These are phyloP conservation scores for Ditula angustiorana DNA, from an alignment of 2,888 invertebrate species.

Conservation along the genomic window DNA sequence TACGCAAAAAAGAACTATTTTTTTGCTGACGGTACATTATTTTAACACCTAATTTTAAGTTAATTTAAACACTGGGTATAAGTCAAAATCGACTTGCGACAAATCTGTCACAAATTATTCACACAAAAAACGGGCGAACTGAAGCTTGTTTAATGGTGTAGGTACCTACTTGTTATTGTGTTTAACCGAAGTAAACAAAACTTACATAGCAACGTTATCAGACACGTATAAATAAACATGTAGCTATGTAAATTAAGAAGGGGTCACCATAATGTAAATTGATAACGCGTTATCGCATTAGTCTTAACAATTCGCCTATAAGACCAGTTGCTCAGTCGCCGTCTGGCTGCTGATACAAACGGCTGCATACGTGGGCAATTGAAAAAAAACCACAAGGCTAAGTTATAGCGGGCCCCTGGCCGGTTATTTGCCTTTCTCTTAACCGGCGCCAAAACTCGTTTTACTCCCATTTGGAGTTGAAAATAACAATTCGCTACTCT, in stretches of 20 bases:
- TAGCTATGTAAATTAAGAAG: conserved; percentile 44
- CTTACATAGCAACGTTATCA: conserved; percentile 4
- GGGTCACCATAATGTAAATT: conserved; percentile 47
- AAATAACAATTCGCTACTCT: conserved; percentile 45
- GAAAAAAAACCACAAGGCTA: not conserved
- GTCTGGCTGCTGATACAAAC: conserved; percentile 9
- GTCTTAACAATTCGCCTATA: conserved; percentile 34
- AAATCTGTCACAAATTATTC: no score
- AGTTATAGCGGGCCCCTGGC: conserved; percentile 46
- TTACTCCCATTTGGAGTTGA: conserved; percentile 44
- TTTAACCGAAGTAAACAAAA: conserved; percentile 8
- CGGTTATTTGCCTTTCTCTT: conserved; percentile 55
- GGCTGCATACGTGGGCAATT: conserved; percentile 11
- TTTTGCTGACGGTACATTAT: no score
- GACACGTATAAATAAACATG: conserved; percentile 17
- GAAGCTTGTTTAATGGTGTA: no score
- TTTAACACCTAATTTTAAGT: no score
- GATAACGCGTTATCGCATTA: conserved; percentile 47
- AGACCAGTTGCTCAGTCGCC: conserved; percentile 36
- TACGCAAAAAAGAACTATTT: no score
- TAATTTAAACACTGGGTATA: no score
- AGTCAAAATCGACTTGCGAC: no score
- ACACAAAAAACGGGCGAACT: no score
- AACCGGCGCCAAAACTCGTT: conserved; percentile 46
- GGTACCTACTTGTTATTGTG: no score